phyloP scores from a whole-genome alignment of 2,797 vertebrate species.

The Arctocebus calabarensis region DNA sequence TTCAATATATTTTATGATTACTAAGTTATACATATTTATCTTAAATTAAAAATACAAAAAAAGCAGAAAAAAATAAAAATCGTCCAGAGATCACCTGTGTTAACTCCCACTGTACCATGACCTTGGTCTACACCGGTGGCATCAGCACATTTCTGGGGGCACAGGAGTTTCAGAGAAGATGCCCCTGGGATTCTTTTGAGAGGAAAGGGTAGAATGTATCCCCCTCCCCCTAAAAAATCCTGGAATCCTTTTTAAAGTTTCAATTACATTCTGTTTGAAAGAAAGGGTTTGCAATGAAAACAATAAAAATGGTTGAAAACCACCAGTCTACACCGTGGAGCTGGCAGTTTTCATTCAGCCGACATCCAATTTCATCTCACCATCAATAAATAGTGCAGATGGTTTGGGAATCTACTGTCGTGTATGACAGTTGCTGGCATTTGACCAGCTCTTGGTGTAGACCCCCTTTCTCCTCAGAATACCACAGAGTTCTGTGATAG shows the following conservation, averaged over 20 bases:
- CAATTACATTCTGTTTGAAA: background rate
- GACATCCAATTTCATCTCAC: background rate
- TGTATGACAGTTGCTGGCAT: conserved; percentile 29
- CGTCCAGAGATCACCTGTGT: background rate
- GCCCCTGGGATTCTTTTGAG: background rate
- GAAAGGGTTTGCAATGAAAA: background rate
- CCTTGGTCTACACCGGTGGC: background rate
- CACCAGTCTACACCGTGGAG: background rate
- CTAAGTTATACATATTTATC: background rate
- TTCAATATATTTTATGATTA: conserved; percentile 2
- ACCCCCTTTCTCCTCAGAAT: background rate
- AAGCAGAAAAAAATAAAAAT: background rate
- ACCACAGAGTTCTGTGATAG: background rate
- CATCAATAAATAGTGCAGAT: background rate
- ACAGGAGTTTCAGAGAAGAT: fast-evolving
- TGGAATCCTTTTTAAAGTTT: background rate
- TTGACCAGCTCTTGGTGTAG: background rate
- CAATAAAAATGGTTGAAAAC: background rate
- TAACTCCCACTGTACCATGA: fast-evolving
- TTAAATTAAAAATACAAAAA: background rate
- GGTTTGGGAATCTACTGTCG: fast-evolving
- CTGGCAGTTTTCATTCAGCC: background rate
- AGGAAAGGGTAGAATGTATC: background rate
- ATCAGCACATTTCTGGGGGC: no score
- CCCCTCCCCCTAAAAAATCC: background rate